Evolutionary conservation across 1,140 invertebrate genomes (phyloP), one percentile per base, ranked within the genome.

Genomic region (Triops longicaudatus): DNA sequence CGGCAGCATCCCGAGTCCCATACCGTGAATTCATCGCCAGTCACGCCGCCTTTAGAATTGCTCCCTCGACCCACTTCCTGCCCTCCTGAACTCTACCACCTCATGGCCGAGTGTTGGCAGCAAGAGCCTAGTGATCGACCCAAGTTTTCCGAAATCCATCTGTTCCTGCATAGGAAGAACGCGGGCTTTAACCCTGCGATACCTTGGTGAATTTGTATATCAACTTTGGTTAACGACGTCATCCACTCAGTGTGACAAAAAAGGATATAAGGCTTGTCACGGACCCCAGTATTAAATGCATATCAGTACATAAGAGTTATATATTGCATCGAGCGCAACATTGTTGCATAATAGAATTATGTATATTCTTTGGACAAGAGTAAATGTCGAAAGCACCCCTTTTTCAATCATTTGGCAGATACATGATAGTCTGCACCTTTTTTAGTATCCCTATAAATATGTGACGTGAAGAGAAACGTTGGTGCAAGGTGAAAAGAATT

Each of bases 31-130:
- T 77, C 63, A 26, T 37, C 71, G 7, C 42, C 63, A 9, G 71
- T 42, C 17, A 22, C 31, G 26, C 42, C 72, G 28, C 42, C 71
- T 26, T 26, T 77, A 26, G 76, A 73, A 50, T n/a, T 27, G 10
- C 31, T 50, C 27, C 72, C 41, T 17, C 75, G 77, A 11, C 91
- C 91, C 1, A 81, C 84, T 43, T 84, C 85, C 42, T 92, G 91
- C 81, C 88, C 89, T 0, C 83, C 86, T 76, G 90, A 91, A 80
- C 87, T 92, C 75, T 93, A 91, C 83, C 90, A 90, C 80, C 84
- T 93, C 80, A 91, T 93, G 89, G 83, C 86, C 22, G 89, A 91
- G 80, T 93, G 92, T 83, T 93, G 92, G 92, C 89, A 88, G 80
- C 85, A 88, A 50, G 86, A 88, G 41, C 87, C 87, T 73, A 84